Conservation (phyloP, 2,113 vertebrate species). For the Lichenostomus cassidix region DNA sequence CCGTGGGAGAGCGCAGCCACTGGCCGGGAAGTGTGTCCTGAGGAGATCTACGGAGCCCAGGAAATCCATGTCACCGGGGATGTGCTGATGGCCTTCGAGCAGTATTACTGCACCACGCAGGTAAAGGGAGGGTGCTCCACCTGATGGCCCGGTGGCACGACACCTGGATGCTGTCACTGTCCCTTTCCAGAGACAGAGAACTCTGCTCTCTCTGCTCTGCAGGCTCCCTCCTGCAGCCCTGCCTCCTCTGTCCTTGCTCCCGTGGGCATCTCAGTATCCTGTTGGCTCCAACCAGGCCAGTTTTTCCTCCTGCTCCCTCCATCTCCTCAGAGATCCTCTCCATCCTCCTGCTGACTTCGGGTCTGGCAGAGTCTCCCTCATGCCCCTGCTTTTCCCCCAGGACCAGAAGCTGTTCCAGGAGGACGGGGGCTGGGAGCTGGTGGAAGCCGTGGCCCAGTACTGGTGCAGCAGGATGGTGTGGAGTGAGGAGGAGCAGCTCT, state of each 20-base stretch:
- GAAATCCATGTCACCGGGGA: constrained; percentile 93
- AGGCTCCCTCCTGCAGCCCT: background rate
- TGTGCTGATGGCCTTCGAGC: constrained; percentile 85
- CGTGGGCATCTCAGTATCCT: rapidly evolving
- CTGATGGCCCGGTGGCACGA: rapidly evolving
- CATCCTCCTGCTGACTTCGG: background rate
- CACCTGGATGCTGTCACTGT: background rate
- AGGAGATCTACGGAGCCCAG: constrained; percentile 83
- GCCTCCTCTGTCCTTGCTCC: background rate
- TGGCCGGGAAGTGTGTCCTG: constrained; percentile 88
- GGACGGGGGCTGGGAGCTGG: constrained; percentile 82
- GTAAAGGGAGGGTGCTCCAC: background rate
- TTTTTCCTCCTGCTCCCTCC: background rate
- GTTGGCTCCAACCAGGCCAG: background rate
- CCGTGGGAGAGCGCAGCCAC: constrained; percentile 92
- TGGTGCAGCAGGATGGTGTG: constrained; percentile 92
- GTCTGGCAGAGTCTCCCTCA: background rate
- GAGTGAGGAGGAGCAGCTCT: constrained; percentile 79
- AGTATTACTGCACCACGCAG: constrained; percentile 85
- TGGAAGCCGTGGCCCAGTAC: constrained; percentile 86
- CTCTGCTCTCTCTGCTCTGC: background rate
- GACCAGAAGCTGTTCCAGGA: constrained; percentile 85
- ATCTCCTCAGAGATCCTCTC: background rate
- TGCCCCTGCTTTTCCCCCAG: constrained; percentile 51
- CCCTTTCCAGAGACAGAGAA: background rate